Percentiles rank a stretch among this genome's conserved stretches.
Evolutionary conservation across 2,888 invertebrate species (phyloP).

Genomic region (Heliconius sara): DNA sequence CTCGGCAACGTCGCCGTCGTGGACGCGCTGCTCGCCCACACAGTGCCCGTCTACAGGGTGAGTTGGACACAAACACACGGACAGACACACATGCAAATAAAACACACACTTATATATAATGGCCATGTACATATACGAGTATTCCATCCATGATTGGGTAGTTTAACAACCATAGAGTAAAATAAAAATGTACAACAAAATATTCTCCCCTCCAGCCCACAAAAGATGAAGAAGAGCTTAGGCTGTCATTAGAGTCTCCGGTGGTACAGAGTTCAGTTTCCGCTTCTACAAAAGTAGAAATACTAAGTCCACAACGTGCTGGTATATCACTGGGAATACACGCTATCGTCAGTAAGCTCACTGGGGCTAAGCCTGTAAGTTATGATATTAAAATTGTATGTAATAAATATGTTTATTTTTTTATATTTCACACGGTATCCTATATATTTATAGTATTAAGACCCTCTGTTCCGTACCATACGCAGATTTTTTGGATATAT

Average conservation of each 20-base stretch:
- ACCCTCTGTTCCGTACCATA: neutral
- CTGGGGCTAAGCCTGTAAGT: conserved; percentile 69
- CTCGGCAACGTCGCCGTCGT: conserved; percentile 92
- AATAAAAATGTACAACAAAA: neutral
- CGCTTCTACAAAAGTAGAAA: conserved; percentile 43
- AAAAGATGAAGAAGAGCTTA: conserved; percentile 36
- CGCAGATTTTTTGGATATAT: too few species aligned
- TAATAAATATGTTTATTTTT: neutral
- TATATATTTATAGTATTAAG: neutral
- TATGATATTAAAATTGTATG: conserved; percentile 20
- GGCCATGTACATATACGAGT: too few species aligned
- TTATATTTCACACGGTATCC: neutral
- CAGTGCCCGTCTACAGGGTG: conserved; percentile 48
- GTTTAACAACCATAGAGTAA: too few species aligned
- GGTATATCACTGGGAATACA: conserved; percentile 95
- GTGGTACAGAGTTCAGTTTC: conserved; percentile 32
- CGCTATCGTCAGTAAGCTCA: conserved; percentile 92
- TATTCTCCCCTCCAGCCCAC: neutral
- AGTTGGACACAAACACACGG: neutral
- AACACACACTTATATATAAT: neutral
- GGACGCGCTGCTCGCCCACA: conserved; percentile 85
- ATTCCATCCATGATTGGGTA: too few species aligned
- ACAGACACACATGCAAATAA: neutral
- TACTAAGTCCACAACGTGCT: conserved; percentile 85
- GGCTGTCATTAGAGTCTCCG: conserved; percentile 6